Conservation (phyloP, 1,140 invertebrate species). For the Pseudomyrmex dendroicus region DNA sequence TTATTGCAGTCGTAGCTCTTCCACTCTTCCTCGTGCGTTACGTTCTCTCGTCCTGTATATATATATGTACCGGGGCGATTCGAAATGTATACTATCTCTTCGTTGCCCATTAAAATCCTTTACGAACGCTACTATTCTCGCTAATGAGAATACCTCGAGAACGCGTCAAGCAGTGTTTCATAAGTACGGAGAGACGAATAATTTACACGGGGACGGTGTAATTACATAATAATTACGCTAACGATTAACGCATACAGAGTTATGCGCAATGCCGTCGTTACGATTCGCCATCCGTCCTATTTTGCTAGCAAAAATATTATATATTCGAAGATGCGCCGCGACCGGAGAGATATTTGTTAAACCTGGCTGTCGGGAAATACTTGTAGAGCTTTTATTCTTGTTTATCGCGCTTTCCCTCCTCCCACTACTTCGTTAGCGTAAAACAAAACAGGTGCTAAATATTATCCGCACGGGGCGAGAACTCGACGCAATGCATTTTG, state of each 20-base stretch:
- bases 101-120: slow-evolving; percentile 53
- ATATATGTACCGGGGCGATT: slow-evolving; percentile 26
- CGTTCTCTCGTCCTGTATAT: slow-evolving; percentile 1
- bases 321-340: not conserved
- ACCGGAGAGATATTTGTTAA: not conserved
- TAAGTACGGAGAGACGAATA: slow-evolving; percentile 34
- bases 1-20: slow-evolving; percentile 60
- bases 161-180: slow-evolving; percentile 39
- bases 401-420: not conserved
- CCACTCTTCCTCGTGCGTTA: not conserved
- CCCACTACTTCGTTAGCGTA: not conserved
- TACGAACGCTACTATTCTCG: slow-evolving; percentile 36
- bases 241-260: slow-evolving; percentile 33
- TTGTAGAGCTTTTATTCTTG: not conserved
- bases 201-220: slow-evolving; percentile 41
- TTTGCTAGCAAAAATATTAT: not conserved
- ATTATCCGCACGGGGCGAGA: slow-evolving; percentile 31
- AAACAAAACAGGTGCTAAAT: slow-evolving; percentile 39
- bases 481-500: slow-evolving; percentile 44
- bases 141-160: slow-evolving; percentile 58
- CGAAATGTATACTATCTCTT: slow-evolving; percentile 47
- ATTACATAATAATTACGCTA: slow-evolving; percentile 38
- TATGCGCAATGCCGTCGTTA: not conserved
- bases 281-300: slow-evolving; percentile 1
- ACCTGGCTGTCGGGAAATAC: not conserved